Evolutionary conservation across 2,113 vertebrate species (phyloP).

Genomic region (Macrotis lagotis): DNA sequence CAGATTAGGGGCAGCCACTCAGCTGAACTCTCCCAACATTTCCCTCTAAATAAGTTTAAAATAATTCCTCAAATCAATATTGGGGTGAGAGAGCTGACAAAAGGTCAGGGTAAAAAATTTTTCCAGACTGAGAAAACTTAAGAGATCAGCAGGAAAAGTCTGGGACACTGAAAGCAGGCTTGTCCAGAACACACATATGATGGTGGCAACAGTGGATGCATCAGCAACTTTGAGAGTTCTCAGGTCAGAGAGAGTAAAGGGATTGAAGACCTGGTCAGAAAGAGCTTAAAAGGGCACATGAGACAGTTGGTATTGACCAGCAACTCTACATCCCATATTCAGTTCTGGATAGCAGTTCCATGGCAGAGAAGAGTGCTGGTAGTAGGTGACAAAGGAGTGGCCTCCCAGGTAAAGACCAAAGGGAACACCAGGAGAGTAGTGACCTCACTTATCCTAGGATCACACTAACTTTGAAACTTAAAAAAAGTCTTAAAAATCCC

Average conservation of each 20-base stretch:
- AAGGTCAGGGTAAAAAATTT: not conserved
- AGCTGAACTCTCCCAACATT: not conserved
- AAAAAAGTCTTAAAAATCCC: not conserved
- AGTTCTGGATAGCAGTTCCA: not conserved
- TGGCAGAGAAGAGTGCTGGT: not conserved
- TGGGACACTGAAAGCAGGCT: not conserved
- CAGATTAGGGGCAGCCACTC: not conserved
- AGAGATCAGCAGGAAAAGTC: not conserved
- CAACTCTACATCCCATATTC: not conserved
- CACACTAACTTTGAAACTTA: not conserved
- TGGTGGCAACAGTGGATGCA: not conserved
- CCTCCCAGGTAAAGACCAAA: too few species aligned
- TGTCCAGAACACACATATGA: not conserved
- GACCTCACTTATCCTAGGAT: not conserved
- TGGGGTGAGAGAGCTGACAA: not conserved
- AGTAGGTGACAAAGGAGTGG: not conserved
- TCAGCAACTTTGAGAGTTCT: not conserved
- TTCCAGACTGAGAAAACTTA: not conserved
- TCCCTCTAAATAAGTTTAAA: not conserved
- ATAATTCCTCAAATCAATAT: not conserved
- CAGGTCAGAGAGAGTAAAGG: not conserved
- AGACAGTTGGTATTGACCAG: not conserved
- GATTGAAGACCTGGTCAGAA: not conserved
- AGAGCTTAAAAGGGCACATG: not conserved
- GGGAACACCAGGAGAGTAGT: not conserved